Percentiles rank a stretch among this genome's conserved stretches.
Evolutionary conservation across 2,888 invertebrate genomes (phyloP).

Genomic region (Diogma glabrata): DNA sequence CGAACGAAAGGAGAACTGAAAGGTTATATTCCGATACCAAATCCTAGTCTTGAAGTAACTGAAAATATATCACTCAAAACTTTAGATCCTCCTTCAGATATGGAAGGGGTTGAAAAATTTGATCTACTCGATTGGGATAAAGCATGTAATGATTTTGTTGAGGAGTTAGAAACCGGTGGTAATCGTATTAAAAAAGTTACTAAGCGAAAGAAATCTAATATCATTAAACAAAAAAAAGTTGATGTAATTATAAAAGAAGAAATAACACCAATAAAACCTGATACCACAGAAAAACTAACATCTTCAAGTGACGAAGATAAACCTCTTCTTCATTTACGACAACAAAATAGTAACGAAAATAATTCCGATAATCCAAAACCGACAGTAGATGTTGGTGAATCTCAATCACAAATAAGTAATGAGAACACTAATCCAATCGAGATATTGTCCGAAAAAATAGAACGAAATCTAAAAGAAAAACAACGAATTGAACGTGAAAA

Average conservation of each 20-base stretch:
- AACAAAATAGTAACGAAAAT: constrained; percentile 26
- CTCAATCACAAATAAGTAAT: constrained; percentile 21
- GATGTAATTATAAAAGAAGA: constrained; percentile 36
- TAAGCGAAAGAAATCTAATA: constrained; percentile 33
- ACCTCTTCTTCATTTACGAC: constrained; percentile 23
- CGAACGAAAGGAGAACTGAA: constrained; percentile 80
- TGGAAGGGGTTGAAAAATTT: constrained; percentile 16
- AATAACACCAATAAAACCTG: constrained; percentile 21
- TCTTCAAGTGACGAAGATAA: constrained; percentile 24
- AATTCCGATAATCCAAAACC: constrained; percentile 34
- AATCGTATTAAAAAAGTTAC: constrained; percentile 41
- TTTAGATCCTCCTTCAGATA: constrained; percentile 12
- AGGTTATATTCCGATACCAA: constrained; percentile 34
- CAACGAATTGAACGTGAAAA: constrained; percentile 30
- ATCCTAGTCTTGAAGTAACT: constrained; percentile 13
- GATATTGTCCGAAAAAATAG: constrained; percentile 41
- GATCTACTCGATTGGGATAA: constrained; percentile 43
- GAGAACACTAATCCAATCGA: constrained; percentile 27
- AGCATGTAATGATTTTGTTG: constrained; percentile 67
- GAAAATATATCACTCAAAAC: not conserved
- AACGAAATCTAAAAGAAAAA: constrained; percentile 36
- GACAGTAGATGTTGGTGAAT: constrained; percentile 25
- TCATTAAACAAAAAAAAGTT: constrained; percentile 32
- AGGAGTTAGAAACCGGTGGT: constrained; percentile 52
- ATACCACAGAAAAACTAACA: constrained; percentile 7